Conservation (phyloP, 2,888 invertebrate species). For the Dinocampus coccinellae region DNA sequence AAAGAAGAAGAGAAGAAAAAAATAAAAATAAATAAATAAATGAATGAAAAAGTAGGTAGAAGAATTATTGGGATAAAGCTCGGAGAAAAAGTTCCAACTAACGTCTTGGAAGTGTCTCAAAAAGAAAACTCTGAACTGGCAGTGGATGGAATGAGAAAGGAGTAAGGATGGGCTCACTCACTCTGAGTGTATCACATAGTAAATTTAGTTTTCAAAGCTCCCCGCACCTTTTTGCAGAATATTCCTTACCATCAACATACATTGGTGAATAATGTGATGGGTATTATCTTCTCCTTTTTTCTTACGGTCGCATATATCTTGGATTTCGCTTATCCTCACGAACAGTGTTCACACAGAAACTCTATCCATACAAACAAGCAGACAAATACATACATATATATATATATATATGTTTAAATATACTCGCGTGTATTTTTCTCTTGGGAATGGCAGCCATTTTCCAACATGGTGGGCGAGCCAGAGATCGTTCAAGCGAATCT, state of each 20-base stretch:
- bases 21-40: background rate
- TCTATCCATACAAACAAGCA: background rate
- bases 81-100: conserved; percentile 59
- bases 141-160: too few species aligned
- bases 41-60: background rate
- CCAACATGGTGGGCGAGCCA: conserved; percentile 44
- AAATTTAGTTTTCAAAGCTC: conserved; percentile 67
- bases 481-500: conserved; percentile 68
- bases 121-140: conserved; percentile 56
- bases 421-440: conserved; percentile 32
- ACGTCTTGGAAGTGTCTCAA: conserved; percentile 67
- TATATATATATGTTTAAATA: background rate
- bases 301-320: conserved; percentile 25
- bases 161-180: background rate
- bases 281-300: conserved; percentile 13
- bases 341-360: background rate
- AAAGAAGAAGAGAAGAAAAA: background rate
- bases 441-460: conserved; percentile 51
- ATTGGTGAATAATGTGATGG: background rate
- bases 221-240: conserved; percentile 36
- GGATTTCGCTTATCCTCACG: conserved; percentile 20
- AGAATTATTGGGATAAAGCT: conserved; percentile 45
- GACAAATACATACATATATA: background rate
- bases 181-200: conserved; percentile 69
- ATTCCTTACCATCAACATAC: conserved; percentile 25